Conservation (phyloP, 2,113 vertebrate genomes). For the Malurus alboscapulatus region DNA sequence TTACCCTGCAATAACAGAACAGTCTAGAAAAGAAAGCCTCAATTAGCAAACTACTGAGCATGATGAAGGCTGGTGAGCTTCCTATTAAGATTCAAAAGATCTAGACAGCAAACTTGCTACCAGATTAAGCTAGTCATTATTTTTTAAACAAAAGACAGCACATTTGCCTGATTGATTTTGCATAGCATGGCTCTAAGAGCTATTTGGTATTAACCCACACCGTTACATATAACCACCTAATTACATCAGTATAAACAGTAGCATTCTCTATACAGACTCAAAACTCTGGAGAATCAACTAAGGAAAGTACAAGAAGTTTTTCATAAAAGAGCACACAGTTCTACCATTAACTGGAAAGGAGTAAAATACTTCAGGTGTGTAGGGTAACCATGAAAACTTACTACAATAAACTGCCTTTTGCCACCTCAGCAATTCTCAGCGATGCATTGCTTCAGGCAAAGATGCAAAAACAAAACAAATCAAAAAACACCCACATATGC, state of each 20-base stretch:
- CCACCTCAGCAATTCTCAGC: background rate
- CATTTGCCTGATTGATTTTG: background rate
- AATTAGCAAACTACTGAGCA: conserved; percentile 16
- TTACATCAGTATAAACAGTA: background rate
- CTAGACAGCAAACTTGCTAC: background rate
- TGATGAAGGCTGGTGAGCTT: background rate
- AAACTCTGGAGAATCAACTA: background rate
- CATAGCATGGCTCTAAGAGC: background rate
- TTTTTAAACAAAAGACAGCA: conserved; percentile 1
- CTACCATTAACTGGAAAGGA: background rate
- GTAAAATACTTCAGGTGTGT: background rate
- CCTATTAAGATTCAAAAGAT: background rate
- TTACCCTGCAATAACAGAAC: background rate
- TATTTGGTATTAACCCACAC: background rate
- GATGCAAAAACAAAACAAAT: background rate
- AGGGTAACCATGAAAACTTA: background rate
- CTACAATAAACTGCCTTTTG: background rate
- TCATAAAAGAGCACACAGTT: background rate
- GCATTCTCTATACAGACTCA: background rate
- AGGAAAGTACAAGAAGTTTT: background rate
- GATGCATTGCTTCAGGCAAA: background rate
- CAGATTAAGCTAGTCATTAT: background rate
- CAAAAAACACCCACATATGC: background rate
- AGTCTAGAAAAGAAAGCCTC: background rate
- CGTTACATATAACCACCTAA: background rate